These are phyloP conservation scores for Mus caroli DNA, from an alignment of 2,797 vertebrate species.

Conservation along the genomic window DNA sequence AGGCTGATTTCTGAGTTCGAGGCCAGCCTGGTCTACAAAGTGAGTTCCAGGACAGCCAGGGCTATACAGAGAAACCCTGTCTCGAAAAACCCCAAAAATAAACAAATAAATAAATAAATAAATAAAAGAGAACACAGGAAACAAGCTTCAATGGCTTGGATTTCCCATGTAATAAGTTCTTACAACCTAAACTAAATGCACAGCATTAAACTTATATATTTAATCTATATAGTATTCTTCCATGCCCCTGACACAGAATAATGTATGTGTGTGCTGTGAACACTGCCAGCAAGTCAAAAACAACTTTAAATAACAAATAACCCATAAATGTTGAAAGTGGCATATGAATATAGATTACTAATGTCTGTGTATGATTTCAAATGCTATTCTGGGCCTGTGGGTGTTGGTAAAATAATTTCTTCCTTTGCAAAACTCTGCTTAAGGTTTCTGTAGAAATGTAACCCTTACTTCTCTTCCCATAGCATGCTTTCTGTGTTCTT, in stretches of 20 bases:
- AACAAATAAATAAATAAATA: too few relatives aligned
- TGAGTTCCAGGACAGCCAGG: too few relatives aligned
- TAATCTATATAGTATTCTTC: neutral
- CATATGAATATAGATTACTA: neutral
- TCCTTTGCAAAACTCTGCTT: neutral
- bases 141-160: neutral
- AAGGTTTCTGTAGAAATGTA: neutral
- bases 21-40: too few relatives aligned
- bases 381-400: neutral
- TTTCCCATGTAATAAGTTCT: neutral
- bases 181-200: neutral
- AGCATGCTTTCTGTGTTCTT: neutral
- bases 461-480: neutral
- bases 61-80: too few relatives aligned
- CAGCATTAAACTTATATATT: neutral
- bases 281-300: neutral
- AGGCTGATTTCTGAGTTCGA: too few relatives aligned
- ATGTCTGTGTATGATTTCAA: neutral
- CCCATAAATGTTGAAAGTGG: neutral
- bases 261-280: neutral
- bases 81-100: too few relatives aligned
- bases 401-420: neutral
- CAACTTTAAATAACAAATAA: neutral
- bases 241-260: neutral
- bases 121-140: neutral